Evolutionary conservation across 2,888 invertebrate genomes (phyloP).

Genomic region (Hirtodrosophila alboralis): DNA sequence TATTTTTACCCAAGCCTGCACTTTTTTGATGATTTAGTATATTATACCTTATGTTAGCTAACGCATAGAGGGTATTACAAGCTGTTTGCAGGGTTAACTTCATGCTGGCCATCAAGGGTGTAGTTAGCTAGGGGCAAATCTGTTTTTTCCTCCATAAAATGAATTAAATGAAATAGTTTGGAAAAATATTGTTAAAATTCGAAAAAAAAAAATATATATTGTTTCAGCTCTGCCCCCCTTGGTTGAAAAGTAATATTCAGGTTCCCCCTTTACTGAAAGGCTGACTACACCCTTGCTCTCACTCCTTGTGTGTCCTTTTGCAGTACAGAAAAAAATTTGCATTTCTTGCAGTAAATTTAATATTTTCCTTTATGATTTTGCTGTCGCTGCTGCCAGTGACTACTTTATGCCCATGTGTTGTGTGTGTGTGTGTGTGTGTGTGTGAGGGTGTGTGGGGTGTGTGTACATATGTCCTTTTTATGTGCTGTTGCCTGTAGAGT

Average conservation of each 20-base stretch:
- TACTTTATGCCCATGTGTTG: conserved; percentile 13
- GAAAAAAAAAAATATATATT: too few species aligned
- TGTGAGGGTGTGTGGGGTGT: conserved; percentile 15
- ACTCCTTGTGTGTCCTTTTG: conserved; percentile 16
- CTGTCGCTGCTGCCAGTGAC: conserved; percentile 27
- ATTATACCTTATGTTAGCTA: conserved; percentile 11
- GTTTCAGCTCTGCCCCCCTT: too few species aligned
- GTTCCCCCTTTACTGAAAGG: too few species aligned
- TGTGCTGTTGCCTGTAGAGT: conserved; percentile 34
- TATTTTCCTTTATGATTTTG: conserved; percentile 73
- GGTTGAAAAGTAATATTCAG: too few species aligned
- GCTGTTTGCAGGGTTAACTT: conserved; percentile 11
- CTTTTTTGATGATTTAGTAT: not conserved
- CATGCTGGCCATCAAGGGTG: too few species aligned
- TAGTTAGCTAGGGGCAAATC: too few species aligned
- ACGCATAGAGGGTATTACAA: conserved; percentile 21
- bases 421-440: conserved; percentile 14
- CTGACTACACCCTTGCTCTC: too few species aligned
- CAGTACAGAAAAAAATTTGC: conserved; percentile 61
- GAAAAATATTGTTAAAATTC: too few species aligned
- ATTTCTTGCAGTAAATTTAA: conserved; percentile 77
- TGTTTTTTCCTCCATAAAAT: too few species aligned
- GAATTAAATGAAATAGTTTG: too few species aligned
- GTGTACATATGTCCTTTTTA: conserved; percentile 25
- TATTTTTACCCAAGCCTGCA: too few species aligned